Conservation (phyloP, 2,888 invertebrate species). For the Dusona sp. region DNA sequence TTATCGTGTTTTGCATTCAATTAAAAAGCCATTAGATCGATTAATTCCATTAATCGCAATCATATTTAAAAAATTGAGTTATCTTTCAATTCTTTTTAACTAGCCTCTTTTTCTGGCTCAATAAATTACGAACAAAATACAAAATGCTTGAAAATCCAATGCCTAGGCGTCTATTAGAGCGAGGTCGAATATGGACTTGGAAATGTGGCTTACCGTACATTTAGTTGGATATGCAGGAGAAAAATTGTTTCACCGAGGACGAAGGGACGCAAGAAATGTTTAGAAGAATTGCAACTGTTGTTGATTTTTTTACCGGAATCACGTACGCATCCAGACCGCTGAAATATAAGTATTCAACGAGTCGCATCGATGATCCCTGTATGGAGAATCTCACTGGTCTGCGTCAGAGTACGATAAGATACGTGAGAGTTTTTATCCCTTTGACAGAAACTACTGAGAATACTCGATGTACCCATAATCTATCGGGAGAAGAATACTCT, state of each 20-base stretch:
- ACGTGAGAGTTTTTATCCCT: conserved; percentile 47
- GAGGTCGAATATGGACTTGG: conserved; percentile 14
- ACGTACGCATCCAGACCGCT: neutral
- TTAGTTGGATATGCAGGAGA: conserved; percentile 25
- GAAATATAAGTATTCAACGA: conserved; percentile 9
- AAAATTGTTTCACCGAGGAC: conserved; percentile 27
- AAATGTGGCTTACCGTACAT: conserved; percentile 26
- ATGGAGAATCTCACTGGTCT: conserved; percentile 53
- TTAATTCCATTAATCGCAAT: neutral
- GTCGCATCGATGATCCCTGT: conserved; percentile 54
- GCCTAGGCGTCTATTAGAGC: conserved; percentile 12
- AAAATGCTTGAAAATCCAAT: conserved; percentile 20
- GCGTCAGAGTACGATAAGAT: conserved; percentile 54
- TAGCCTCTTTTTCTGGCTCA: neutral
- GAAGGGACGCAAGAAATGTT: conserved; percentile 14
- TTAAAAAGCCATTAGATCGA: conserved; percentile 4
- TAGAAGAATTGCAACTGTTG: conserved; percentile 3
- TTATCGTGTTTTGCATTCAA: neutral
- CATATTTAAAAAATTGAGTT: neutral
- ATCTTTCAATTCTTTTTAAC: neutral
- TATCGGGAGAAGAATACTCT: conserved; percentile 47
- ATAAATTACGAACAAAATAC: neutral
- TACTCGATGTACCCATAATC: conserved; percentile 56
- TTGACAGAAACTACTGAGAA: conserved; percentile 42
- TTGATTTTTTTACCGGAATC: neutral